Evolutionary conservation across 1,140 invertebrate species (phyloP).

Genomic region (Drosophila ercepeae): DNA sequence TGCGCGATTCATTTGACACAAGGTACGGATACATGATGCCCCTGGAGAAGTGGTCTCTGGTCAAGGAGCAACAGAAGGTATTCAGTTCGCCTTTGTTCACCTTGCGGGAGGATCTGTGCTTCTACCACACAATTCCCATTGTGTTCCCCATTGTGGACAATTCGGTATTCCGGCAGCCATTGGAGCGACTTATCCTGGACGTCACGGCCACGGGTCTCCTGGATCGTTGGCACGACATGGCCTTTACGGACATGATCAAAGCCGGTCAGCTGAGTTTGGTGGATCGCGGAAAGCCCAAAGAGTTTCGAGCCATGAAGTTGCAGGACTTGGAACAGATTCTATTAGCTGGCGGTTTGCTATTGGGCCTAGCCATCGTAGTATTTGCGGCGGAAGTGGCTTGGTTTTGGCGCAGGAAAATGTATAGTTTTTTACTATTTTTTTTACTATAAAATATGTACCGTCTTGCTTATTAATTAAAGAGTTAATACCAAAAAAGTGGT

Average conservation of each 20-base stretch:
- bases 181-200: constrained; percentile 56
- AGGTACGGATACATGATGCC: constrained; percentile 67
- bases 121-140: constrained; percentile 53
- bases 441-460: not conserved
- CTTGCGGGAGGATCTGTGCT: constrained; percentile 48
- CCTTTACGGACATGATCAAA: constrained; percentile 60
- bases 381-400: constrained; percentile 42
- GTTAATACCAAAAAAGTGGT: not conserved
- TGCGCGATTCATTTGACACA: constrained; percentile 62
- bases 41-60: constrained; percentile 57
- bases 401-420: not conserved
- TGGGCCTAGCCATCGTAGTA: constrained; percentile 18
- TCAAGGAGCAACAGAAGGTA: constrained; percentile 59
- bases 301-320: constrained; percentile 59
- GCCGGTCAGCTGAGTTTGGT: constrained; percentile 46
- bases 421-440: not conserved
- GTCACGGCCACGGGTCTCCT: constrained; percentile 50
- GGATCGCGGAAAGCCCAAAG: constrained; percentile 45
- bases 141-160: constrained; percentile 58
- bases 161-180: constrained; percentile 43
- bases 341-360: constrained; percentile 23
- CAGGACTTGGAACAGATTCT: constrained; percentile 56
- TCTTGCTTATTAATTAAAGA: not conserved
- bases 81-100: constrained; percentile 64
- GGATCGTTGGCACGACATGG: constrained; percentile 46